Base-by-base conservation (phyloP, 2,888 invertebrate species). In the Tigriopus californicus region DNA sequence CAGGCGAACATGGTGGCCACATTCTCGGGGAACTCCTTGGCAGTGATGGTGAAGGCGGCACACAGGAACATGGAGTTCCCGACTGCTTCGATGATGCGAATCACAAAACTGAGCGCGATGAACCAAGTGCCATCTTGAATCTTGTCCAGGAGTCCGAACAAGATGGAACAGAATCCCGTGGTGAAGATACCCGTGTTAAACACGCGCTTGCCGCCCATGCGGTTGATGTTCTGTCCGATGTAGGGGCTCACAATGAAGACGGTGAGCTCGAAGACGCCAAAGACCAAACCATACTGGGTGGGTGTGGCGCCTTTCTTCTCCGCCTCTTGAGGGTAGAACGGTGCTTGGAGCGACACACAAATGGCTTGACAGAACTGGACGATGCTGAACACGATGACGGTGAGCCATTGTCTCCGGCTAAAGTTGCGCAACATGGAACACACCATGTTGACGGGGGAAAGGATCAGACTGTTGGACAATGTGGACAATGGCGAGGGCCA, bases 61-160 rank as follows among this genome's bases (percentile, higher is more conserved):
- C 87, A 87, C 42, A 87, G 75, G 70, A 86, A 85, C 12, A 86
- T 86, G 0, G 87, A 86, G 67, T 86, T 86, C 18, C 89, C 89
- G 73, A 87, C 74, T 0, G 88, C 88, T 69, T 88, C 85, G 47
- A 87, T 72, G 61, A 86, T 83, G 56, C 89, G 76, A 64, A 88
- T 83, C 24, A 81, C 66, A 69, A 89, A 40, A 18, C 55, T 41
- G 6, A 41, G 41, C 2, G 15, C 20, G 25, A 57, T 24, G 44
- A 57, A 57, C 10, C 12, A 15, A 12, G 1, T 57, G 20, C 41
- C 41, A 11, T 57, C 33, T 5, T 57, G 22, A 18, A 68, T 62
- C 33, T 63, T 64, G 54, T 67, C 67, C 40, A 70, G 46, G 56
- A 73, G 83, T 82, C 85, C 85, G 68, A 86, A 86, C 22, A 86